These are phyloP conservation scores for Pedetes capensis DNA, from an alignment of 2,113 vertebrate genomes.

Conservation along the genomic window DNA sequence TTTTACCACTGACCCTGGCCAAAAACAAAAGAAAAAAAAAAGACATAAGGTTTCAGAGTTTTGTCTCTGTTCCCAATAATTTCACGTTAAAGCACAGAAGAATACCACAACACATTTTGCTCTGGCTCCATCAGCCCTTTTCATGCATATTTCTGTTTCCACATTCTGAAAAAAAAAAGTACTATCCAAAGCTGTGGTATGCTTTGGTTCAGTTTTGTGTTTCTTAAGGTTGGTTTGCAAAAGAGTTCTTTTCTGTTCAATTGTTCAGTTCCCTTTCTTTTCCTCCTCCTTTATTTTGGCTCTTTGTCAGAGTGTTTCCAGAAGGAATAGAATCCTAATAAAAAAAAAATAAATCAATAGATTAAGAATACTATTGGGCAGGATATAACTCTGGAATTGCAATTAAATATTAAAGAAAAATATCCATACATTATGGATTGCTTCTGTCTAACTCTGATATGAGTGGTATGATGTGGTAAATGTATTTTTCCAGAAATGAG, in stretches of 20 bases:
- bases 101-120: not conserved
- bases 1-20: not conserved
- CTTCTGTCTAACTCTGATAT: not conserved
- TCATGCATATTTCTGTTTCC: not conserved
- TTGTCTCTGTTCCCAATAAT: not conserved
- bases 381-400: not conserved
- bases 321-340: not conserved
- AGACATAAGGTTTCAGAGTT: not conserved
- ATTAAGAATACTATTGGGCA: not conserved
- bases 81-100: not conserved
- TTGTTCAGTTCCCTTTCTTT: not conserved
- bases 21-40: not conserved
- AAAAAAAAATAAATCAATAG: not conserved
- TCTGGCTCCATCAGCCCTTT: not conserved
- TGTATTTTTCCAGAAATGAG: not conserved
- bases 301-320: not conserved
- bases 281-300: not conserved
- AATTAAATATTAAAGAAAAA: not conserved
- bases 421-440: not conserved
- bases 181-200: not conserved
- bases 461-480: not conserved
- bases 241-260: not conserved
- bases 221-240: not conserved
- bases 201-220: not conserved
- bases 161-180: not conserved